Conservation (phyloP, 2,113 vertebrate genomes). For the Sceloporus undulatus region DNA sequence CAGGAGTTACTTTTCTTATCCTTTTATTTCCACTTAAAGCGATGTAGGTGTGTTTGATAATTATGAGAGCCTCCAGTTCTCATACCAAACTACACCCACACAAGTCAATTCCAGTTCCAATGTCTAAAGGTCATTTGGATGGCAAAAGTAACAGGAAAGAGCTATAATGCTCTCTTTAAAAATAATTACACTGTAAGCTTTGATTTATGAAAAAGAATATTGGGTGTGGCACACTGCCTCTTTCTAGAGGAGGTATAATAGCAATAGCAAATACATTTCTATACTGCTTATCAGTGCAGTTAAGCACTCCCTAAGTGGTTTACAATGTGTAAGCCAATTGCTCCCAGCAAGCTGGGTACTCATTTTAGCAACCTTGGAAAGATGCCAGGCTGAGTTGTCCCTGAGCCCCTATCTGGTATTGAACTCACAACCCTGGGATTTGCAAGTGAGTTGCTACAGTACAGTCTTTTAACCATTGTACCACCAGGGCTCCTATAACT, state of each 20-base stretch:
- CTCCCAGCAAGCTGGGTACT: no score
- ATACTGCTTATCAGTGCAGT: no score
- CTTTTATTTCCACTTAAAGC: constrained; percentile 72
- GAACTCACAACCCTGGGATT: no score
- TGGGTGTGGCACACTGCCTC: constrained; percentile 20
- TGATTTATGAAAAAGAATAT: constrained; percentile 55
- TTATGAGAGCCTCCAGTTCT: constrained; percentile 76
- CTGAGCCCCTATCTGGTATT: no score
- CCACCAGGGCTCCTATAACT: background rate
- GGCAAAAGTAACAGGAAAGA: constrained; percentile 71
- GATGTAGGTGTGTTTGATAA: constrained; percentile 79
- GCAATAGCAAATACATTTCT: no score
- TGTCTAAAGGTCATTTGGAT: constrained; percentile 75
- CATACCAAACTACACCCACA: constrained; percentile 85
- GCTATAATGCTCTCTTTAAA: constrained; percentile 59
- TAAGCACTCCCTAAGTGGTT: no score
- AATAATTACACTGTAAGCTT: constrained; percentile 62
- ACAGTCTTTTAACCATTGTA: no score
- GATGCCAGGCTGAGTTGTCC: no score
- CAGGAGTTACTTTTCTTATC: constrained; percentile 75
- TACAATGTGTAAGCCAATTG: no score
- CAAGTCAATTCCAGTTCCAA: constrained; percentile 79
- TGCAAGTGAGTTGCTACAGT: no score
- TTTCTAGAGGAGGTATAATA: constrained; percentile 6
- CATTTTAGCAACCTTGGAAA: no score